A percentile compares a stretch with the other conserved stretches of the same genome.
These are phyloP conservation scores for Contarinia nasturtii DNA, from an alignment of 1,140 invertebrate species.

Conservation along the genomic window DNA sequence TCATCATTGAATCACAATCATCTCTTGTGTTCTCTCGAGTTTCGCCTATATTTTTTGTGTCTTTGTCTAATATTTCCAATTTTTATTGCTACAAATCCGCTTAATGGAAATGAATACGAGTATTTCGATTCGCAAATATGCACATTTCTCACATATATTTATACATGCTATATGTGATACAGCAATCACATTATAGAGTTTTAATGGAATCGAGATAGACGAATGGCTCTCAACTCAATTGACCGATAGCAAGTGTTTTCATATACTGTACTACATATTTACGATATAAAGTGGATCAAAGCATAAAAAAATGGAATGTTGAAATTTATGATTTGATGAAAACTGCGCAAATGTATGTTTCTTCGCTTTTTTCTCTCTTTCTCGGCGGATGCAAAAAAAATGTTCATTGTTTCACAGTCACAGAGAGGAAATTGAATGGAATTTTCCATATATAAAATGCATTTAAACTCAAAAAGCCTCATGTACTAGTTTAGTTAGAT, in stretches of 20 bases:
- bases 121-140: background rate
- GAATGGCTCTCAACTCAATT: background rate
- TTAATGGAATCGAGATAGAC: background rate
- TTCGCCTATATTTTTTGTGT: no score
- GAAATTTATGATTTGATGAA: constrained; percentile 1
- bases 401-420: no score
- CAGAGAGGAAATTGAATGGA: no score
- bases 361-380: background rate
- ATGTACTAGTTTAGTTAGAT: background rate
- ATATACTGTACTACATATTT: no score
- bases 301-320: no score
- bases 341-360: background rate
- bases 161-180: background rate
- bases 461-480: no score
- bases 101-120: background rate
- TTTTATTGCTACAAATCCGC: background rate
- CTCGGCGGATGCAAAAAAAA: background rate
- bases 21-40: background rate
- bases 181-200: background rate
- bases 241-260: background rate
- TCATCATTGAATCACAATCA: constrained; percentile 1
- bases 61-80: background rate
- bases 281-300: no score
- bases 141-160: background rate
- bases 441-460: no score